These are phyloP conservation scores for Eonycteris spelaea DNA, from an alignment of 2,113 vertebrate species.

Conservation along the genomic window DNA sequence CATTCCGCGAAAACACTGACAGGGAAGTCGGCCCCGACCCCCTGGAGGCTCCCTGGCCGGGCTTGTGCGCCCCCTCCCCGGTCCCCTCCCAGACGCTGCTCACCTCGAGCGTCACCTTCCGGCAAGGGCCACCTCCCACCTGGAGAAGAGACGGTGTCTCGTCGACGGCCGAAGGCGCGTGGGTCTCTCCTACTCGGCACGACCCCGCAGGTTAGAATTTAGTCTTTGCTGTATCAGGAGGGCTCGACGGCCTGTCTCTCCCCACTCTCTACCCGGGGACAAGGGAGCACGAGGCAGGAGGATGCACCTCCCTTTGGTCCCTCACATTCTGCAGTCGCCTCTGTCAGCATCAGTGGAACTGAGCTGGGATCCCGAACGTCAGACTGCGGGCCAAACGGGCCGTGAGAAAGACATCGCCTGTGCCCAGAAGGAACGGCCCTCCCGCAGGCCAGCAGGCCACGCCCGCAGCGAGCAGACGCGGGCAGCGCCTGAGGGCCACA, in stretches of 20 bases:
- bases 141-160: neutral
- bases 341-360: neutral
- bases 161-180: neutral
- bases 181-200: neutral
- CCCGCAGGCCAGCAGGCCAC: neutral
- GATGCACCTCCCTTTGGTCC: neutral
- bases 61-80: neutral
- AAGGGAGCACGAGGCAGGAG: neutral
- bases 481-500: neutral
- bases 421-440: neutral
- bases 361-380: neutral
- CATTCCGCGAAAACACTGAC: too few relatives aligned
- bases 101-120: neutral
- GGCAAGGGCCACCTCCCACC: neutral
- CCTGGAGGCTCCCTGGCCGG: neutral
- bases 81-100: neutral
- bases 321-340: neutral
- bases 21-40: neutral
- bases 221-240: neutral
- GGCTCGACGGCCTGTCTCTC: neutral
- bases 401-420: neutral
- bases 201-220: neutral
- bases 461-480: neutral
- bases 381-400: neutral
- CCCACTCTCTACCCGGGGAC: neutral